Evolutionary conservation across 2,113 vertebrate species (phyloP).

Genomic region (Prochilodus magdalenae): DNA sequence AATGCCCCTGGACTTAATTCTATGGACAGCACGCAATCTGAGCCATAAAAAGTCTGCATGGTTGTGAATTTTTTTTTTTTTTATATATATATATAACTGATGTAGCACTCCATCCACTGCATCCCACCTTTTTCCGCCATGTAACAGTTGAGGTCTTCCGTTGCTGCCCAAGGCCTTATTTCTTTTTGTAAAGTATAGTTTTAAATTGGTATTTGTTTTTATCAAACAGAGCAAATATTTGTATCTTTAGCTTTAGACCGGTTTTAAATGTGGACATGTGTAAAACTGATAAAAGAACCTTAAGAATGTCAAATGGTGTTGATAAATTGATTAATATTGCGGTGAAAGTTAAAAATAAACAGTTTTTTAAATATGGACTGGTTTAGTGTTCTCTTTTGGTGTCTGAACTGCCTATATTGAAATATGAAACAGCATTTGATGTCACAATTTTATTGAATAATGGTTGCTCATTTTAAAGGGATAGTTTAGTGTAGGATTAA

Average conservation of each 20-base stretch:
- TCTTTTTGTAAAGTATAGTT: constrained; percentile 11
- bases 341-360: constrained; percentile 3
- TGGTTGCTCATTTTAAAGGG: no score
- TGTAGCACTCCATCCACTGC: neutral
- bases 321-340: neutral
- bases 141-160: neutral
- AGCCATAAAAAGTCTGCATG: neutral
- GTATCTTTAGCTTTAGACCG: constrained; percentile 17
- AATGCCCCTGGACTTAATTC: neutral
- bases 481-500: no score
- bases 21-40: constrained; percentile 9
- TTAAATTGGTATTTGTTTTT: constrained; percentile 21
- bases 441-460: no score
- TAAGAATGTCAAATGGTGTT: neutral
- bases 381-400: neutral
- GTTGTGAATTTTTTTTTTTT: neutral
- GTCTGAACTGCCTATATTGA: no score
- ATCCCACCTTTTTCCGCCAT: neutral
- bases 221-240: constrained; percentile 19
- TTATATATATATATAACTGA: neutral
- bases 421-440: neutral
- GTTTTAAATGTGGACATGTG: neutral
- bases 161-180: neutral
- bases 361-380: neutral
- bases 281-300: neutral